A percentile compares a stretch with the other conserved stretches of the same genome.
These are phyloP conservation scores for Caenorhabditis briggsae DNA, from an alignment of 1,140 invertebrate species.

Conservation along the genomic window DNA sequence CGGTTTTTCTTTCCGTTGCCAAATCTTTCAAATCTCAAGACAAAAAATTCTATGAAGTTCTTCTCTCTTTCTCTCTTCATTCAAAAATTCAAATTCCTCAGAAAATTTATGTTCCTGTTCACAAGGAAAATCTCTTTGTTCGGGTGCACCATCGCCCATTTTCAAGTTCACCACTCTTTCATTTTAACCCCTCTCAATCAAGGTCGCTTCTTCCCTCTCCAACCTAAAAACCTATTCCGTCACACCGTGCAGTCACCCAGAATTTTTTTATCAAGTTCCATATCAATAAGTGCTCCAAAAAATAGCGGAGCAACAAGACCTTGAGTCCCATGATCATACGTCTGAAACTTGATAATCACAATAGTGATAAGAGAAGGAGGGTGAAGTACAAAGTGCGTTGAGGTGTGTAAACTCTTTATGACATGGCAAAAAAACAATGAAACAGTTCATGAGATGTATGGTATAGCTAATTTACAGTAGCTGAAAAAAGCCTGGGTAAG, in stretches of 20 bases:
- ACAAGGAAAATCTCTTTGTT: background rate
- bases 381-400: conserved; percentile 31
- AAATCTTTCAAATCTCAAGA: no score
- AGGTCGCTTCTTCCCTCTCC: conserved; percentile 4
- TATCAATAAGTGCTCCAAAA: background rate
- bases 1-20: no score
- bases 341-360: conserved; percentile 24
- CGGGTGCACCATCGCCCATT: background rate
- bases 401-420: background rate
- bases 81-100: no score
- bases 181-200: conserved; percentile 25
- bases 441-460: background rate
- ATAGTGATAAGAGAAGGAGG: conserved; percentile 21
- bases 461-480: background rate
- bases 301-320: background rate
- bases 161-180: conserved; percentile 15
- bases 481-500: conserved; percentile 1
- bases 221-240: no score
- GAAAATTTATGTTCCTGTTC: background rate
- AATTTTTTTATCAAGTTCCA: background rate
- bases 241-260: background rate
- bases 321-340: conserved; percentile 1
- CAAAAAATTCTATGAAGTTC: no score
- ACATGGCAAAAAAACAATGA: conserved; percentile 21
- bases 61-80: no score